A percentile compares a stretch with the other conserved stretches of the same genome.
phyloP scores from a whole-genome alignment of 92 coral and sea anemone genomes.

The Hydrozoanthus gracilis region DNA sequence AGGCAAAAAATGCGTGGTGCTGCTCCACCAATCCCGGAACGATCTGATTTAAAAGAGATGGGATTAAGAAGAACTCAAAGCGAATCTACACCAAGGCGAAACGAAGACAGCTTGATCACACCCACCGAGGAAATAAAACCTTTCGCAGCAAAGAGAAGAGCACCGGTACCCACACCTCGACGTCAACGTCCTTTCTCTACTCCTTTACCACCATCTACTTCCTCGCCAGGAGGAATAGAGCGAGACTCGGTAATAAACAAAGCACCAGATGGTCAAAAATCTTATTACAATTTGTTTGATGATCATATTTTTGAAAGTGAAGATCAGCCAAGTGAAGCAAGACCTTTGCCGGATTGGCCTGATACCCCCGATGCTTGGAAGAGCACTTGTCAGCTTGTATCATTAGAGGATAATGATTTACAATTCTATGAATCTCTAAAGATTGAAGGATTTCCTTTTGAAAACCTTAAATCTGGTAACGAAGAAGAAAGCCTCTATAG shows the following conservation, averaged over 20 bases:
- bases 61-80: not conserved
- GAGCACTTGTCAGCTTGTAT: not conserved
- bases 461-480: not conserved
- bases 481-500: not conserved
- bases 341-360: constrained; percentile 21
- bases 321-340: not conserved
- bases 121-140: not conserved
- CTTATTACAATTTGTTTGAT: not conserved
- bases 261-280: not conserved
- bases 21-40: constrained; percentile 25
- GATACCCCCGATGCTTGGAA: not conserved
- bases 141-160: not conserved
- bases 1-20: not conserved
- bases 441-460: not conserved
- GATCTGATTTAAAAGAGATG: not conserved
- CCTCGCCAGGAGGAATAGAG: not conserved
- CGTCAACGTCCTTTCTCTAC: not conserved
- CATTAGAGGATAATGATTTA: not conserved
- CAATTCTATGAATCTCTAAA: not conserved
- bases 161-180: constrained; percentile 35
- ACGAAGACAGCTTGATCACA: not conserved
- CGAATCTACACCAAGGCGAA: not conserved
- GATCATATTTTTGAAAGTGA: not conserved
- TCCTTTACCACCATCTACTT: not conserved
- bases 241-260: not conserved